Base-by-base conservation (phyloP, 2,888 invertebrate genomes). In the Linnaemya tessellans region DNA sequence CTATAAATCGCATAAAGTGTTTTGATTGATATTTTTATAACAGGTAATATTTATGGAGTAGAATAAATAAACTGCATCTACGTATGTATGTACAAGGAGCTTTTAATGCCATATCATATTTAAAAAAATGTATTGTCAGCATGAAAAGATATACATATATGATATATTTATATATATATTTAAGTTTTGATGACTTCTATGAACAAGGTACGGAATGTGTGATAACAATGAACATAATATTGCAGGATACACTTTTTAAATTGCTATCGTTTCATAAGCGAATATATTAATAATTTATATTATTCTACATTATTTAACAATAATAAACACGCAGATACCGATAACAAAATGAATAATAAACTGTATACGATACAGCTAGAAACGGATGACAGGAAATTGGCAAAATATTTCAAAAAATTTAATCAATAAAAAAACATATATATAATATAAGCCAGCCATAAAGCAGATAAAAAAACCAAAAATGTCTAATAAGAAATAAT, bases 321-420 rank as follows among this genome's bases (percentile, higher is more conserved):
- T 10, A 46, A 20, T 30, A 46, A 65, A 8, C 25, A 75, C n/a
- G 18, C 51, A 51, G 62, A 62, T 8, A 11, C 20, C 30, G 54
- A 10, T 30, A 74, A 62, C 43, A 70, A 82, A 38, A 46, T 58
- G n/a, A 56, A 58, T 41, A 77, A 71, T 35, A 77, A 71, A 62
- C 51, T 71, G 30, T n/a, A 20, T 41, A 18, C 30, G 54, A 70
- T 62, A 74, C 58, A 68, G 38, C 49, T 54, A 15, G 46, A 73
- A 58, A 64, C 81, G 84, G 84, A 85, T 82, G 79, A 70, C 82
- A 70, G 85, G 85, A 85, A 79, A 85, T 85, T 85, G 75, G 49
- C 60, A 82, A 71, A 77, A 65, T 56, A 43, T 22, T 71, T 46
- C 38, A 65, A 58, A 15, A 20, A 49, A 67, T 67, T 51, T 46